phyloP scores from a whole-genome alignment of 2,888 invertebrate genomes.

The Drosophila birchii region DNA sequence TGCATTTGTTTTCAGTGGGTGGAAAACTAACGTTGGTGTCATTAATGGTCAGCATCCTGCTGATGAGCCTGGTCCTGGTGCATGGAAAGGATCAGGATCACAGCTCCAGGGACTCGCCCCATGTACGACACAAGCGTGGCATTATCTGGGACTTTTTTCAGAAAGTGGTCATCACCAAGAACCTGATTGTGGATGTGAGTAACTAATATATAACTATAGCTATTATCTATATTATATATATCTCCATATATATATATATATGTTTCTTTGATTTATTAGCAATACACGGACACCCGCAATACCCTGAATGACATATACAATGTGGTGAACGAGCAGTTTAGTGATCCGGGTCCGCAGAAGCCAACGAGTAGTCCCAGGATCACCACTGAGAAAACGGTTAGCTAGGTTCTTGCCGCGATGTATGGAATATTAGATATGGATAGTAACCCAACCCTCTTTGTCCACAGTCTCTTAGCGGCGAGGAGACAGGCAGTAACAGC shows the following conservation, averaged over 20 bases:
- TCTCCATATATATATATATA: too few relatives aligned
- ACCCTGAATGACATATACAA: slow-evolving; percentile 82
- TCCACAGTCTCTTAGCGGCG: slow-evolving; percentile 40
- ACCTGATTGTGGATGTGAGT: slow-evolving; percentile 82
- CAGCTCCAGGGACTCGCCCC: slow-evolving; percentile 24
- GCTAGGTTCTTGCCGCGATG: not conserved
- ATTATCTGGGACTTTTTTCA: slow-evolving; percentile 83
- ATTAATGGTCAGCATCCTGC: slow-evolving; percentile 32
- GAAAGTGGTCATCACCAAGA: slow-evolving; percentile 81
- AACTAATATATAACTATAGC: too few relatives aligned
- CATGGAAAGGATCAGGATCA: slow-evolving; percentile 2
- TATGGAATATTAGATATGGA: too few relatives aligned
- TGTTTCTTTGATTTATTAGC: slow-evolving; percentile 60
- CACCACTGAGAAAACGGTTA: slow-evolving; percentile 69
- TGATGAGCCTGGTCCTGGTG: slow-evolving; percentile 24
- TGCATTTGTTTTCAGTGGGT: slow-evolving; percentile 2
- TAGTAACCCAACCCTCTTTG: not conserved
- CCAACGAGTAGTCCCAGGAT: slow-evolving; percentile 62
- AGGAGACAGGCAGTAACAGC: slow-evolving; percentile 49
- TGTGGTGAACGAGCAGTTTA: slow-evolving; percentile 81
- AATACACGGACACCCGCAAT: slow-evolving; percentile 83
- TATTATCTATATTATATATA: not conserved
- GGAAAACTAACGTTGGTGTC: slow-evolving; percentile 6
- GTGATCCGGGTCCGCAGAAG: slow-evolving; percentile 81
- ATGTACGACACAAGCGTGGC: slow-evolving; percentile 77